Conservation (phyloP, 2,888 invertebrate genomes). For the Himalopsyche anomala region DNA sequence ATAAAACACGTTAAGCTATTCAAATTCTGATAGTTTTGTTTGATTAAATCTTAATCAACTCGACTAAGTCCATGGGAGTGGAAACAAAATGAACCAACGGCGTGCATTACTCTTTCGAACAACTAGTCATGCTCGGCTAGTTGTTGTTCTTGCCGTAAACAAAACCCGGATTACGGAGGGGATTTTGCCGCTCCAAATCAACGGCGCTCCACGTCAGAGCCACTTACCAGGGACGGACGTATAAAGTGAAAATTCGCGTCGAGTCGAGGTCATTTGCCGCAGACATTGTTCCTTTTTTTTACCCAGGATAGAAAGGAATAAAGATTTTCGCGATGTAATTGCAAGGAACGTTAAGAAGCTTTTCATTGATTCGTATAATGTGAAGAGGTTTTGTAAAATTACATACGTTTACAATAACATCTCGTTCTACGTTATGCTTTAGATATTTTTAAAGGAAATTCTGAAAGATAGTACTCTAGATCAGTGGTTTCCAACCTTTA, state of each 20-base stretch:
- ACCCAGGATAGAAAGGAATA: too few species aligned
- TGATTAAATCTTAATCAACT: constrained; percentile 26
- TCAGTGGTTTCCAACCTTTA: too few species aligned
- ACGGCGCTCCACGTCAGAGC: neutral
- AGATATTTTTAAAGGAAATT: too few species aligned
- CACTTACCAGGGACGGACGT: neutral
- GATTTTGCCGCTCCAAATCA: constrained; percentile 16
- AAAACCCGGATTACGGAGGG: constrained; percentile 2
- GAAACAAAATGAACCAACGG: neutral
- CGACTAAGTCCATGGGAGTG: neutral
- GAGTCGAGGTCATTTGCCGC: neutral
- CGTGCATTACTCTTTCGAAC: constrained; percentile 10
- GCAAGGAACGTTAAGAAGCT: too few species aligned
- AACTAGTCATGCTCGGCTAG: neutral
- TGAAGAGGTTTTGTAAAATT: too few species aligned
- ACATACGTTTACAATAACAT: too few species aligned
- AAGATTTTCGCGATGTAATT: too few species aligned
- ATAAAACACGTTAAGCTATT: neutral
- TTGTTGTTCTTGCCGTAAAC: neutral
- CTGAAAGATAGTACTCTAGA: too few species aligned
- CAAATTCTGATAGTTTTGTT: constrained; percentile 5
- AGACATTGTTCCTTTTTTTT: neutral
- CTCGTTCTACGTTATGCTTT: too few species aligned
- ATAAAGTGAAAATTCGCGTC: constrained; percentile 10
- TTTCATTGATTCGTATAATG: too few species aligned